phyloP scores from a whole-genome alignment of 2,888 invertebrate genomes.

The Steromphala cineraria region DNA sequence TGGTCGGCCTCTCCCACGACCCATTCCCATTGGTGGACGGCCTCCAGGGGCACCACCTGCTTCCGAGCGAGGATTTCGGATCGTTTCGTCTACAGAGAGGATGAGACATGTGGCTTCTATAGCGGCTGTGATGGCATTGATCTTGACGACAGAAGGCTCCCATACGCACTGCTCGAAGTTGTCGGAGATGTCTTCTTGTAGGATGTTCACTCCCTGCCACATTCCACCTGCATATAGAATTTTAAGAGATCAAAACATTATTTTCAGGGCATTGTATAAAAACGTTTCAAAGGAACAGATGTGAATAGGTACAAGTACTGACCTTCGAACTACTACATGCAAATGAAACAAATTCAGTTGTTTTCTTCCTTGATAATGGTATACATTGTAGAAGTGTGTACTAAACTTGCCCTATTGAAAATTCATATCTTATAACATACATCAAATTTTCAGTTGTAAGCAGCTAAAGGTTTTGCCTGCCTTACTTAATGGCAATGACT shows the following conservation, averaged over 20 bases:
- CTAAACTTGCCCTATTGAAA: no score
- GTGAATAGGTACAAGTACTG: no score
- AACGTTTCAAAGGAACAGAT: no score
- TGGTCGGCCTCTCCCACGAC: constrained; percentile 65
- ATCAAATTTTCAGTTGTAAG: no score
- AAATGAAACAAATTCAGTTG: no score
- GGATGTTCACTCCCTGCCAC: constrained; percentile 97
- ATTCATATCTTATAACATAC: no score
- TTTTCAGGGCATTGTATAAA: no score
- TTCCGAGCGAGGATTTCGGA: constrained; percentile 78
- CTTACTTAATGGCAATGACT: no score
- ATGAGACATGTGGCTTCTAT: constrained; percentile 96
- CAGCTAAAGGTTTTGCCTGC: no score
- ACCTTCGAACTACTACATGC: no score
- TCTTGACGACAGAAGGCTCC: constrained; percentile 98
- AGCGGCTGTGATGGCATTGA: constrained; percentile 96
- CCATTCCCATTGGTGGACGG: constrained; percentile 53
- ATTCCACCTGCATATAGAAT: constrained; percentile 79
- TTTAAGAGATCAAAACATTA: neutral
- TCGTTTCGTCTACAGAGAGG: constrained; percentile 97
- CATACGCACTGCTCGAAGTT: constrained; percentile 96
- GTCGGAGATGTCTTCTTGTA: constrained; percentile 93
- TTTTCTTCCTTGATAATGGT: no score
- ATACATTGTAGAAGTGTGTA: no score
- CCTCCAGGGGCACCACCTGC: constrained; percentile 46